Conservation (phyloP, 2,888 invertebrate genomes). For the Brassicogethes aeneus region DNA sequence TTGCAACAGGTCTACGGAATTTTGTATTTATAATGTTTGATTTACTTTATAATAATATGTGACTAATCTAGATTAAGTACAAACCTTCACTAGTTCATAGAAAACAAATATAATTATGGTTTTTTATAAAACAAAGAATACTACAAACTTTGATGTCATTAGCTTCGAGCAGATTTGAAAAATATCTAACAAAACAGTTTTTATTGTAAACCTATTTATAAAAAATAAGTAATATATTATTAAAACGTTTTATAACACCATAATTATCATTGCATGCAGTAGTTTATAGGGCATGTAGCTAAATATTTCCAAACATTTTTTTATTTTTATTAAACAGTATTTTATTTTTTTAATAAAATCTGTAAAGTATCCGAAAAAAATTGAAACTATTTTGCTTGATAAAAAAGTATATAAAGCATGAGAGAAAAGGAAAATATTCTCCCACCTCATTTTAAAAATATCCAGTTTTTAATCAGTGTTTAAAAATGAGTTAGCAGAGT, state of each 20-base stretch:
- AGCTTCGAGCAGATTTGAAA: too few relatives aligned
- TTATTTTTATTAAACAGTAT: not conserved
- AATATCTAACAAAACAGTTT: too few relatives aligned
- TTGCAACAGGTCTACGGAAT: constrained; percentile 36
- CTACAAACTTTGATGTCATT: too few relatives aligned
- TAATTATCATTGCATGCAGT: not conserved
- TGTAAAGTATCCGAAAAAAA: not conserved
- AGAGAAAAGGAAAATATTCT: not conserved
- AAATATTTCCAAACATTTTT: constrained; percentile 14
- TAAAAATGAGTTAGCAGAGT: too few relatives aligned
- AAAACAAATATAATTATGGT: not conserved
- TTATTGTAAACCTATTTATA: too few relatives aligned
- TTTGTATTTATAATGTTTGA: constrained; percentile 34
- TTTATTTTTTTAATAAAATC: not conserved
- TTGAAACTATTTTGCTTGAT: not conserved
- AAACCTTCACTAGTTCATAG: constrained; percentile 20
- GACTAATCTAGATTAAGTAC: constrained; percentile 37
- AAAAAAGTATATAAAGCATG: not conserved
- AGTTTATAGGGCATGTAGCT: constrained; percentile 23
- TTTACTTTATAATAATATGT: constrained; percentile 36
- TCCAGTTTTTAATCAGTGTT: too few relatives aligned
- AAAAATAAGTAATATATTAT: too few relatives aligned
- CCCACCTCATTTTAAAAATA: too few relatives aligned
- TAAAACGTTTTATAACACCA: too few relatives aligned
- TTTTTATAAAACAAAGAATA: constrained; percentile 1